phyloP scores from a whole-genome alignment of 2,797 vertebrate genomes.

The Aeoliscus strigatus region DNA sequence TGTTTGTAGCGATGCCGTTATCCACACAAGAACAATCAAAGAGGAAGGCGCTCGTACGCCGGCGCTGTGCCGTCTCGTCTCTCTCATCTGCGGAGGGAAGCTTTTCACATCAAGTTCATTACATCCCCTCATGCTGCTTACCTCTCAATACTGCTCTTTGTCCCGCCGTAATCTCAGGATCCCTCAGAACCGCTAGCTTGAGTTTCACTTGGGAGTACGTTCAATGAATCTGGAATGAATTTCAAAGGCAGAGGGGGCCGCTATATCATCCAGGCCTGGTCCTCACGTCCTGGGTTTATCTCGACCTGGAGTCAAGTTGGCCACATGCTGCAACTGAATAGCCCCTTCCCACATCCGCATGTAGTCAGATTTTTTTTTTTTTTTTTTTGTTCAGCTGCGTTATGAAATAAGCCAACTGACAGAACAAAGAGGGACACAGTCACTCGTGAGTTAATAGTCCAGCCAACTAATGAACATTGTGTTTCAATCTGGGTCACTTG shows the following conservation, averaged over 20 bases:
- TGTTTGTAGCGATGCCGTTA: conserved; percentile 38
- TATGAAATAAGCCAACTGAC: too few species aligned
- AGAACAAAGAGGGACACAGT: conserved; percentile 11
- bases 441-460: conserved; percentile 17
- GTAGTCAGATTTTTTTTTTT: too few species aligned
- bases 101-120: conserved; percentile 73
- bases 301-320: conserved; percentile 67
- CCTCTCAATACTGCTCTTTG: conserved; percentile 76
- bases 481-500: conserved; percentile 52
- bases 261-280: conserved; percentile 66
- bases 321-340: conserved; percentile 57
- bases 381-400: too few species aligned
- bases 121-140: conserved; percentile 63
- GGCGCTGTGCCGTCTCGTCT: conserved; percentile 39
- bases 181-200: conserved; percentile 71
- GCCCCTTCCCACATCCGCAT: conserved; percentile 40
- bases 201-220: conserved; percentile 75
- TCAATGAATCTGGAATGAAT: conserved; percentile 69
- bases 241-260: conserved; percentile 69
- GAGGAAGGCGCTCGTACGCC: conserved; percentile 25
- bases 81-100: conserved; percentile 69
- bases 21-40: conserved; percentile 53
- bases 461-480: conserved; percentile 47
- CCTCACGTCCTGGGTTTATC: conserved; percentile 68
- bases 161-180: conserved; percentile 68